Evolutionary conservation across 2,797 vertebrate species (phyloP).

Genomic region (Antrozous pallidus): DNA sequence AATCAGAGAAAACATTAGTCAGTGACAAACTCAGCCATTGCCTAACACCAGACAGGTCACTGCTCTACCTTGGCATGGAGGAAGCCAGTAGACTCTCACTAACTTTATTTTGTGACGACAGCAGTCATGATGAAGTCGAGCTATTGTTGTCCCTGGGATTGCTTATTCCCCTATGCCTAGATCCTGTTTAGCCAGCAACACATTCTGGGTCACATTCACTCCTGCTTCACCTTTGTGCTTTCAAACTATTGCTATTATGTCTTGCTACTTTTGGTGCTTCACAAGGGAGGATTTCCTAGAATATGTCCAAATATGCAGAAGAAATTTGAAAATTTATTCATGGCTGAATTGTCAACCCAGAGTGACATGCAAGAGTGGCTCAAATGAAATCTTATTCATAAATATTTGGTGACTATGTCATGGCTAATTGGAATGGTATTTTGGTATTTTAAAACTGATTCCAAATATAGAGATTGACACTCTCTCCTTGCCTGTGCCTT

Average conservation of each 20-base stretch:
- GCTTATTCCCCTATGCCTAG: background rate
- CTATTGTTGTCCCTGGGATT: background rate
- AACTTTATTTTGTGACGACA: background rate
- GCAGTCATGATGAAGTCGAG: background rate
- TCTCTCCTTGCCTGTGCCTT: background rate
- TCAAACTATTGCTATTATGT: background rate
- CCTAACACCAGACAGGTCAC: background rate
- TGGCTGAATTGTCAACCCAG: background rate
- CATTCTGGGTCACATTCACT: background rate
- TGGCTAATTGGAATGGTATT: background rate
- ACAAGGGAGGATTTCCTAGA: background rate
- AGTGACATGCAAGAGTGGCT: background rate
- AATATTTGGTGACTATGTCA: background rate
- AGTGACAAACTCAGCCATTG: background rate
- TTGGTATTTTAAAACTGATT: slow-evolving; percentile 26
- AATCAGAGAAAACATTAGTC: slow-evolving; percentile 1
- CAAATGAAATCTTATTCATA: slow-evolving; percentile 29
- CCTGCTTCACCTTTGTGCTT: background rate
- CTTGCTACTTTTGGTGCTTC: background rate
- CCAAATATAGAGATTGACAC: background rate
- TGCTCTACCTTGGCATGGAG: background rate
- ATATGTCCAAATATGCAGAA: background rate
- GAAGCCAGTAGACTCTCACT: slow-evolving; percentile 19
- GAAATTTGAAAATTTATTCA: background rate
- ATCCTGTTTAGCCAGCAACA: background rate